Evolutionary conservation across 1,140 invertebrate genomes (phyloP).

Genomic region (Heliconius eleuchia): DNA sequence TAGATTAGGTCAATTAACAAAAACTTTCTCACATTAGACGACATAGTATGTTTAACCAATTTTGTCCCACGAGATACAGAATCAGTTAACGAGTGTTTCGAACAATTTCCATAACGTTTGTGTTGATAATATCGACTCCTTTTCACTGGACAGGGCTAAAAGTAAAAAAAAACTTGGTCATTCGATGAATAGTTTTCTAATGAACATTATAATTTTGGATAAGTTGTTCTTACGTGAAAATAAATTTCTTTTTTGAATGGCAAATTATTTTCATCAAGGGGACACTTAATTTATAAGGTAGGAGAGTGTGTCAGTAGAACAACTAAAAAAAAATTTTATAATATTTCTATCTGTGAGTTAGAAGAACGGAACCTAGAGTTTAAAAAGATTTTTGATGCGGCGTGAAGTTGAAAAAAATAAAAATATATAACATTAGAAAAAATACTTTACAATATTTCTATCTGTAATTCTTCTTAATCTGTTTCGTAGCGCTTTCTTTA

Average conservation of each 20-base stretch:
- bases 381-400: too few relatives aligned
- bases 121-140: conserved; percentile 35
- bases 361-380: too few relatives aligned
- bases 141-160: conserved; percentile 35
- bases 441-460: conserved; percentile 24
- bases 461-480: conserved; percentile 37
- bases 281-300: too few relatives aligned
- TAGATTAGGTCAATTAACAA: neutral
- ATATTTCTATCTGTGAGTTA: too few relatives aligned
- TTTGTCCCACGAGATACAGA: neutral
- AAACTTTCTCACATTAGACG: conserved; percentile 15
- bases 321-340: too few relatives aligned
- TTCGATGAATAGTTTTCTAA: too few relatives aligned
- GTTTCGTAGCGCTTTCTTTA: conserved; percentile 37
- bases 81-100: neutral
- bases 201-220: too few relatives aligned
- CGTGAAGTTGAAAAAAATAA: neutral
- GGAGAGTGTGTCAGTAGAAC: too few relatives aligned
- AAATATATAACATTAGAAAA: neutral
- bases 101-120: conserved; percentile 15
- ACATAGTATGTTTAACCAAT: neutral
- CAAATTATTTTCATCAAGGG: too few relatives aligned
- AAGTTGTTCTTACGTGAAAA: too few relatives aligned
- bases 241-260: too few relatives aligned
- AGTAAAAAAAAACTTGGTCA: neutral